These are phyloP conservation scores for Harmothoe impar DNA, from an alignment of 2,888 invertebrate genomes.

Conservation along the genomic window DNA sequence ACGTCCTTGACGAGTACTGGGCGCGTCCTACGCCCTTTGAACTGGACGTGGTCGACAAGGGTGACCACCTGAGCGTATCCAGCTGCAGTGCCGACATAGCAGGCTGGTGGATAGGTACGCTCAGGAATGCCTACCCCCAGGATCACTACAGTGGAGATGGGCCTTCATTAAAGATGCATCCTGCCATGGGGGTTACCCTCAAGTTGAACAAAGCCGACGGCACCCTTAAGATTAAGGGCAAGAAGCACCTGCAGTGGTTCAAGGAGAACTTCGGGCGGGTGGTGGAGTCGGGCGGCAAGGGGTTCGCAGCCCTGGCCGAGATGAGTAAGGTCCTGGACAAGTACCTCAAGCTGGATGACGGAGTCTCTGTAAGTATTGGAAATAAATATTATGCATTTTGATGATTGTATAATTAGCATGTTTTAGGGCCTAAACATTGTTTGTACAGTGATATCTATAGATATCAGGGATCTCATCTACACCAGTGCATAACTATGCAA, in stretches of 20 bases:
- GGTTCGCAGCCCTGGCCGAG: slow-evolving; percentile 54
- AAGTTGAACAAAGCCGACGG: slow-evolving; percentile 69
- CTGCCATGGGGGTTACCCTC: slow-evolving; percentile 69
- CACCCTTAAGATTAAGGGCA: slow-evolving; percentile 70
- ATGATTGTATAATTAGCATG: background rate
- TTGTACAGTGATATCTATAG: no score
- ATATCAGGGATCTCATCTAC: no score
- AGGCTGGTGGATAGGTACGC: slow-evolving; percentile 71
- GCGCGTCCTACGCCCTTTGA: slow-evolving; percentile 64
- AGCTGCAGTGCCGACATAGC: slow-evolving; percentile 64
- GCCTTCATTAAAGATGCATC: slow-evolving; percentile 68
- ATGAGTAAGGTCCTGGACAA: slow-evolving; percentile 64
- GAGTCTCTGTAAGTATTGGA: slow-evolving; percentile 64
- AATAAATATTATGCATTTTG: no score
- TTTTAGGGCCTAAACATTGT: no score
- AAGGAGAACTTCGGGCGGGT: slow-evolving; percentile 68
- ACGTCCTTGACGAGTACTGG: slow-evolving; percentile 65
- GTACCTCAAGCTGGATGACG: slow-evolving; percentile 66
- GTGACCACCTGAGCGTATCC: slow-evolving; percentile 66
- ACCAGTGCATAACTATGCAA: no score
- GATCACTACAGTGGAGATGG: slow-evolving; percentile 67
- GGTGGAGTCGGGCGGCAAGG: slow-evolving; percentile 66
- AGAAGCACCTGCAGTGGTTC: slow-evolving; percentile 70
- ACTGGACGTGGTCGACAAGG: slow-evolving; percentile 67
- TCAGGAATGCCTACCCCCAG: slow-evolving; percentile 70